Evolutionary conservation across 1,140 invertebrate genomes (phyloP).

Genomic region (Agrypnia vestita): DNA sequence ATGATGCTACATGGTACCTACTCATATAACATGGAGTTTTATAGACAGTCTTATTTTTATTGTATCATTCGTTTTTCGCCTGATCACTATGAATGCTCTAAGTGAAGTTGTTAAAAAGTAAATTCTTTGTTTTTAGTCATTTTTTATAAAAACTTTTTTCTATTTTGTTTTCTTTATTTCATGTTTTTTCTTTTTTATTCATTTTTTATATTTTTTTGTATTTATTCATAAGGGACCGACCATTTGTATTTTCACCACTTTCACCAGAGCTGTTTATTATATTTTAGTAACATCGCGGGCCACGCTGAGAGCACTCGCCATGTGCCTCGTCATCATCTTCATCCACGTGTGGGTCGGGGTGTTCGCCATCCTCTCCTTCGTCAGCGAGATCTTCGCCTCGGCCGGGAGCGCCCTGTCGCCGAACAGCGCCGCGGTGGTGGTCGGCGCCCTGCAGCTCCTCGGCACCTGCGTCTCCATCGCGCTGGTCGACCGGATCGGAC

Average conservation of each 20-base stretch:
- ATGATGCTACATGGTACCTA: no score
- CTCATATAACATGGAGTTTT: no score
- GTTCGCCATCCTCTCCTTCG: constrained; percentile 51
- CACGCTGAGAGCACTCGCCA: constrained; percentile 27
- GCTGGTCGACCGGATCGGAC: constrained; percentile 64
- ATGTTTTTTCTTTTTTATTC: no score
- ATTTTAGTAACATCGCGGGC: background rate
- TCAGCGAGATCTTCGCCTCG: constrained; percentile 40
- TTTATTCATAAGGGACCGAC: no score
- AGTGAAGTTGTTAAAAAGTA: no score
- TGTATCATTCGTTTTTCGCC: no score
- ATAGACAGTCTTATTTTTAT: no score
- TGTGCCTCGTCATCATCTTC: constrained; percentile 42
- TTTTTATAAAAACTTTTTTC: no score
- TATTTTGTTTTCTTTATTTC: no score
- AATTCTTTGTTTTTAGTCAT: no score
- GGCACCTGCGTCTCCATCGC: constrained; percentile 61
- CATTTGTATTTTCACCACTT: background rate
- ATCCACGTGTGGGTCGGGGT: constrained; percentile 49
- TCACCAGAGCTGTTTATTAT: background rate
- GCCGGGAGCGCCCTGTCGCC: constrained; percentile 22
- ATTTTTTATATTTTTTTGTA: no score
- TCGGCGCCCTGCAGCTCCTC: constrained; percentile 43
- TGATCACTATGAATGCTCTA: no score
- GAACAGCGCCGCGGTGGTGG: constrained; percentile 34